Conservation (phyloP, 2,113 vertebrate genomes). For the Coregonus clupeaformis region DNA sequence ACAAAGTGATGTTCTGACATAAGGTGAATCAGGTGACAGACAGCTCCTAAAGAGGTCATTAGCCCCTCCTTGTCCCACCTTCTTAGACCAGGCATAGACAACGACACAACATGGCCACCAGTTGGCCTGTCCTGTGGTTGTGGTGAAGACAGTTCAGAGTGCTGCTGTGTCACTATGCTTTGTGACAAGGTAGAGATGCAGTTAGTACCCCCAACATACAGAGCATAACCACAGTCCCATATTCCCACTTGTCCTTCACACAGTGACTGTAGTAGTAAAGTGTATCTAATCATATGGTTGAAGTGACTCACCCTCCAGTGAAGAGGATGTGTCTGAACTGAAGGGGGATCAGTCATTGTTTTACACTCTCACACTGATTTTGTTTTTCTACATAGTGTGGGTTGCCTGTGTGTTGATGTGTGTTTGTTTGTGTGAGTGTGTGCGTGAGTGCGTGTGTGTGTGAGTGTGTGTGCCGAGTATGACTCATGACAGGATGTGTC, state of each 20-base stretch:
- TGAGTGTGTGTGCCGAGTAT: background rate
- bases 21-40: background rate
- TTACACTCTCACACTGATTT: conserved; percentile 1
- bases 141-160: background rate
- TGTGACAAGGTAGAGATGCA: background rate
- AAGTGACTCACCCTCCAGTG: conserved; percentile 23
- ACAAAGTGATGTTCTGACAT: too few species aligned
- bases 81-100: too few species aligned
- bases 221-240: conserved; percentile 32
- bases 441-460: background rate
- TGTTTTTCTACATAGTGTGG: conserved; percentile 1
- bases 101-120: background rate
- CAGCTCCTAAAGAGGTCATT: background rate
- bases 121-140: too few species aligned
- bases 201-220: background rate
- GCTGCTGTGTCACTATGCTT: too few species aligned
- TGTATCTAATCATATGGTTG: conserved; percentile 10
- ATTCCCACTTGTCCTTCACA: background rate
- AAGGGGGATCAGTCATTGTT: conserved; percentile 14
- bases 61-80: background rate
- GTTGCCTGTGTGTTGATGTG: conserved; percentile 1
- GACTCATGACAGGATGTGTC: background rate
- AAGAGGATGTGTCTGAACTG: conserved; percentile 28
- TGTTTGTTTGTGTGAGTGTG: background rate
- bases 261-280: background rate